Percentiles rank a stretch among this genome's conserved stretches.
phyloP scores from a whole-genome alignment of 2,797 vertebrate genomes.

The Myioborus miniatus region DNA sequence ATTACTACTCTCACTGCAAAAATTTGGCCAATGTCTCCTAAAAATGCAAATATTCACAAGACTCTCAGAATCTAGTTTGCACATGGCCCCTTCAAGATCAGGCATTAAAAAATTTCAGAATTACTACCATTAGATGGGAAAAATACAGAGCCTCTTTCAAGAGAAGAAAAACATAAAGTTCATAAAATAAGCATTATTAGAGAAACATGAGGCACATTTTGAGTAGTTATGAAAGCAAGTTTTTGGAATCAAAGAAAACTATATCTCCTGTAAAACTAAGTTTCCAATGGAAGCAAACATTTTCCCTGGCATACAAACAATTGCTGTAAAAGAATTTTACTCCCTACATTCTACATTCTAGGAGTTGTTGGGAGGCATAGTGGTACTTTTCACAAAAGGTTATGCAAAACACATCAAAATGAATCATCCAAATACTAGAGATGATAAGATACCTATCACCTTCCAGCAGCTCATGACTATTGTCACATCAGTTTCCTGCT shows the following conservation, averaged over 20 bases:
- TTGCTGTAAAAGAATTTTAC: not conserved
- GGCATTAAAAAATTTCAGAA: not conserved
- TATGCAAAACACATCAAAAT: not conserved
- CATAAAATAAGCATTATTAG: not conserved
- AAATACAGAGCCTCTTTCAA: not conserved
- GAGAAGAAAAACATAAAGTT: not conserved
- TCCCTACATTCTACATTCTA: not conserved
- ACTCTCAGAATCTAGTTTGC: not conserved
- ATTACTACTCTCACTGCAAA: not conserved
- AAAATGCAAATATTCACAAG: not conserved
- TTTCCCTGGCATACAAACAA: not conserved
- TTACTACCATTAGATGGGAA: not conserved
- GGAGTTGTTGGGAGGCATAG: not conserved
- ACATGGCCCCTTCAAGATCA: not conserved
- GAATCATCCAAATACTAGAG: not conserved
- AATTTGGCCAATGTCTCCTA: not conserved
- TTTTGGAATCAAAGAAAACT: not conserved
- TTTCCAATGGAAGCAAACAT: not conserved
- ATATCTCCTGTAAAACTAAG: not conserved
- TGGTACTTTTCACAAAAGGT: not conserved
- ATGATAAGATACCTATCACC: not conserved
- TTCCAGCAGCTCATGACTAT: not conserved
- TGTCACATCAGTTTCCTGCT: not conserved
- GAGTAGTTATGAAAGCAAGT: not conserved
- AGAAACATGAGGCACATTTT: not conserved